Conservation (phyloP, 2,113 vertebrate species). For the Rhizomys pruinosus region DNA sequence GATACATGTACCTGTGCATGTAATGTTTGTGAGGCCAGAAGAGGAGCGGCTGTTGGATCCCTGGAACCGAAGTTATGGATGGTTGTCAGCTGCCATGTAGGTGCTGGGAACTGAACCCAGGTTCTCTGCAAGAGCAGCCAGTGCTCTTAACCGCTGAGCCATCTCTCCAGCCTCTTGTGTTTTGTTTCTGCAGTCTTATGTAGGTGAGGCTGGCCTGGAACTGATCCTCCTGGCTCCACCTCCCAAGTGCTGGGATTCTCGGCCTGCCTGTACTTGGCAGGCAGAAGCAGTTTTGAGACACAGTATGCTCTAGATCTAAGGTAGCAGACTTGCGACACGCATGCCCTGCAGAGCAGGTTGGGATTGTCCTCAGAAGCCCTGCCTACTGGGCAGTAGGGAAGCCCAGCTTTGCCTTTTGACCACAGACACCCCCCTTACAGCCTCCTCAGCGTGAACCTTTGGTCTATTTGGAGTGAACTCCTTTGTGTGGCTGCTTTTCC, state of each 20-base stretch:
- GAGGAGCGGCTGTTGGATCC: too few relatives aligned
- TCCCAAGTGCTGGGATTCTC: background rate
- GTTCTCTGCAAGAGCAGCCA: too few relatives aligned
- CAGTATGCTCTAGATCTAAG: background rate
- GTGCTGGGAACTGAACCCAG: too few relatives aligned
- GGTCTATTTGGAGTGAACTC: background rate
- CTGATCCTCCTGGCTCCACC: background rate
- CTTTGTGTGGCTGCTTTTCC: slow-evolving; percentile 56
- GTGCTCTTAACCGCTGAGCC: too few relatives aligned
- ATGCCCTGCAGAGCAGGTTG: too few relatives aligned
- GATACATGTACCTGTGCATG: too few relatives aligned
- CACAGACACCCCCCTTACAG: background rate
- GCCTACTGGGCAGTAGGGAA: accelerated
- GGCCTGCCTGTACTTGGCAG: background rate
- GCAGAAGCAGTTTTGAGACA: background rate
- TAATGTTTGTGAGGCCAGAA: too few relatives aligned
- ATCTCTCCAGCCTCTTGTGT: too few relatives aligned
- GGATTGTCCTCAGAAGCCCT: background rate
- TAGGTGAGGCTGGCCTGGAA: background rate
- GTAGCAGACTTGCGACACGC: background rate
- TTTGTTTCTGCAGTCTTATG: background rate
- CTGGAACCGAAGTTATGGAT: too few relatives aligned
- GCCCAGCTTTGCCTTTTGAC: background rate
- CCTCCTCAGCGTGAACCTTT: background rate
- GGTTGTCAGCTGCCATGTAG: too few relatives aligned